These are phyloP conservation scores for Tipula confusa DNA, from an alignment of 2,888 invertebrate genomes.

Conservation along the genomic window DNA sequence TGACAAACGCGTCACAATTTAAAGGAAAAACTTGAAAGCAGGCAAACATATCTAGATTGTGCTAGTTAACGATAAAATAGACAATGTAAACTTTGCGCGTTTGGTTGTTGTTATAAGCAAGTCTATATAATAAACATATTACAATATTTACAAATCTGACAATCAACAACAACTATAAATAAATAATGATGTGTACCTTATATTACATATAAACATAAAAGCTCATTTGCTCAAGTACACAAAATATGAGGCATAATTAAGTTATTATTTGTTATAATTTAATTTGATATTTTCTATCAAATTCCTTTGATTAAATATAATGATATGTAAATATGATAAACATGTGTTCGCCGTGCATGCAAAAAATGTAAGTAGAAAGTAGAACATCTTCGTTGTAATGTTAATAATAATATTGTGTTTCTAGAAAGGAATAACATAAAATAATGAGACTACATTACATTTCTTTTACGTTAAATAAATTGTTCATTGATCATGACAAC, in stretches of 20 bases:
- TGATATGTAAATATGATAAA: neutral
- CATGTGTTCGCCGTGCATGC: neutral
- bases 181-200: neutral
- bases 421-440: neutral
- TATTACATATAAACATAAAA: neutral
- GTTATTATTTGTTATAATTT: constrained; percentile 25
- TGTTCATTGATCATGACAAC: neutral
- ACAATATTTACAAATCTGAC: too few species aligned
- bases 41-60: too few species aligned
- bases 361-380: neutral
- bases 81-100: too few species aligned
- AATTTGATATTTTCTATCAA: neutral
- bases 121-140: too few species aligned
- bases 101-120: too few species aligned
- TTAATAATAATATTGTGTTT: neutral
- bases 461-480: neutral
- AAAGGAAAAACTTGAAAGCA: too few species aligned
- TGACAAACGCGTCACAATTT: too few species aligned
- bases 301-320: neutral
- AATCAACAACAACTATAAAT: too few species aligned
- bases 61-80: too few species aligned
- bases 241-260: neutral
- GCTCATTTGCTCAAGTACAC: neutral
- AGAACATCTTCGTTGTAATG: neutral
- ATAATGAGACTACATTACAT: neutral